A percentile compares a stretch with the other conserved stretches of the same genome.
Evolutionary conservation across 2,113 vertebrate species (phyloP).

Genomic region (Paradoxurus hermaphroditus): DNA sequence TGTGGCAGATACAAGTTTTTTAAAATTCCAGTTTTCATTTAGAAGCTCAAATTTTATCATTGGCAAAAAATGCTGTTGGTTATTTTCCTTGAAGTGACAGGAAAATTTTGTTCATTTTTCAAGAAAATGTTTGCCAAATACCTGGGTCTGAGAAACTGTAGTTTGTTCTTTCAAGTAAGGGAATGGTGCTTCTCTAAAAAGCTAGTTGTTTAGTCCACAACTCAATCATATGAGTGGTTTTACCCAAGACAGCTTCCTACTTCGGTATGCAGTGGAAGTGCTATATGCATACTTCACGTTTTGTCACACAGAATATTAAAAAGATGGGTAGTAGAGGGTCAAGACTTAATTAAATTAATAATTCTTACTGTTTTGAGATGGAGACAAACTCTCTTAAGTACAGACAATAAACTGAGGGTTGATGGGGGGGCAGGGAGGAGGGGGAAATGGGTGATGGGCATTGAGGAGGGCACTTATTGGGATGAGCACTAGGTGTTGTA

Average conservation of each 20-base stretch:
- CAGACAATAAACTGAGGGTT: no score
- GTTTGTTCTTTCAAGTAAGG: background rate
- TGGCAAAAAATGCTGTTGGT: background rate
- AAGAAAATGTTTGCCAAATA: conserved; percentile 30
- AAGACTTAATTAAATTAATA: background rate
- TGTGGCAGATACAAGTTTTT: background rate
- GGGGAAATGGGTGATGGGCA: no score
- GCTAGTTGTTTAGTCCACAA: background rate
- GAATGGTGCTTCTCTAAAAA: background rate
- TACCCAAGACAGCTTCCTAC: background rate
- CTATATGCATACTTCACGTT: background rate
- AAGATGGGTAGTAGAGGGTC: background rate
- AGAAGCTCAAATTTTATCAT: background rate
- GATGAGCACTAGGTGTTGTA: no score
- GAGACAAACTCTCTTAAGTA: no score
- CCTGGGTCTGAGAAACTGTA: background rate
- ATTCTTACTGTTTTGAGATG: background rate
- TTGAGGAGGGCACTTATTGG: no score
- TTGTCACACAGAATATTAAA: background rate
- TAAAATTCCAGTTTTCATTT: conserved; percentile 14
- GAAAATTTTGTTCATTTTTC: conserved; percentile 1
- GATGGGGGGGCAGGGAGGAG: no score
- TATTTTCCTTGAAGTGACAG: conserved; percentile 36
- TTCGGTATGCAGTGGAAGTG: background rate
- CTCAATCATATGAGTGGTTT: background rate